These are phyloP conservation scores for Pipistrellus kuhlii DNA, from an alignment of 2,797 vertebrate species.

Conservation along the genomic window DNA sequence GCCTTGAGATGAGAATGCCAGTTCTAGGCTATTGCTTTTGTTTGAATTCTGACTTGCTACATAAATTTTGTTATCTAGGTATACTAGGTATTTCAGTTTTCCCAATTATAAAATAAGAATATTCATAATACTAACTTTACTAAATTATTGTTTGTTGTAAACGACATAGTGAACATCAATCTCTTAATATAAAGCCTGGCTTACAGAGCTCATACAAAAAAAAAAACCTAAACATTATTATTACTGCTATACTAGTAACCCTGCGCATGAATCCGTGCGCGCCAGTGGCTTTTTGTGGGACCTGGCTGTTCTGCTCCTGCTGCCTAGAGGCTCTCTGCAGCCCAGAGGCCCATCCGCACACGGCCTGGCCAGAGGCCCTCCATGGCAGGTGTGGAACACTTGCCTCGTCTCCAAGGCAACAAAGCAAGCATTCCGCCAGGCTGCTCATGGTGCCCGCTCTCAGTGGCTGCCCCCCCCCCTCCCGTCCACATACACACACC, in stretches of 20 bases:
- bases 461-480: too few species aligned
- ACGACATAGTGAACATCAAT: not conserved
- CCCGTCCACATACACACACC: too few species aligned
- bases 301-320: too few species aligned
- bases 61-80: not conserved
- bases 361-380: too few species aligned
- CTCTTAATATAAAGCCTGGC: not conserved
- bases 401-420: too few species aligned
- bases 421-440: too few species aligned
- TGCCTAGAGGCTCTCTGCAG: too few species aligned
- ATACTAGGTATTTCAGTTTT: not conserved
- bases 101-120: slow-evolving; percentile 15
- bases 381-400: too few species aligned
- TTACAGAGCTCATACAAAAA: not conserved
- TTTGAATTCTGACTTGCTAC: not conserved
- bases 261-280: too few species aligned
- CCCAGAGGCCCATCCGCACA: too few species aligned
- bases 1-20: not conserved
- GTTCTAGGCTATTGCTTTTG: not conserved
- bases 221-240: not conserved
- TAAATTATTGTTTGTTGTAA: slow-evolving; percentile 51
- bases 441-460: too few species aligned
- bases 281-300: too few species aligned
- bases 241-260: not conserved
- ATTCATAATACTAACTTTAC: not conserved